Evolutionary conservation across 2,888 invertebrate genomes (phyloP).

Genomic region (Aquatica leii): DNA sequence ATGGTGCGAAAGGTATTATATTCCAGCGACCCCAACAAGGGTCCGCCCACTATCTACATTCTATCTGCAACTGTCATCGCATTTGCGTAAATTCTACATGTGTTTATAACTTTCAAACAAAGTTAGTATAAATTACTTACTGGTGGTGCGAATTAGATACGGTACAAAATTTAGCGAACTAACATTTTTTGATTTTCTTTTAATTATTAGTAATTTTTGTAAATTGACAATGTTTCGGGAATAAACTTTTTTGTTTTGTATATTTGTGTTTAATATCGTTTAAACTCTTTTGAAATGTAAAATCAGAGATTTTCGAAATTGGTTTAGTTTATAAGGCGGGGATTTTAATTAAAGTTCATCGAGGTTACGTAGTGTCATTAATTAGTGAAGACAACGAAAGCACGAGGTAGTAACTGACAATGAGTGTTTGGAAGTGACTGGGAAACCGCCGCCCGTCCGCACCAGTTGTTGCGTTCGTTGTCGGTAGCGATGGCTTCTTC

Average conservation of each 20-base stretch:
- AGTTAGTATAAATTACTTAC: constrained; percentile 45
- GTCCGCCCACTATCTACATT: constrained; percentile 50
- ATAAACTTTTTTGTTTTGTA: not conserved
- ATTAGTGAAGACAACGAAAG: constrained; percentile 37
- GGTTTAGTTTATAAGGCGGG: constrained; percentile 32
- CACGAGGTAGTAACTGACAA: constrained; percentile 33
- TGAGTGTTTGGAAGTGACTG: constrained; percentile 38
- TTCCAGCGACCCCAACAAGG: constrained; percentile 46
- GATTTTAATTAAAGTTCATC: constrained; percentile 39
- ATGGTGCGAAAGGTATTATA: constrained; percentile 35
- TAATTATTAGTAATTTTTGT: constrained; percentile 40
- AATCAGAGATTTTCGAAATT: constrained; percentile 41
- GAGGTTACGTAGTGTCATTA: constrained; percentile 38
- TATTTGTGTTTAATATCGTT: too few relatives aligned
- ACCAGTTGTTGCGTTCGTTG: constrained; percentile 33
- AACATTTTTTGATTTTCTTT: too few relatives aligned
- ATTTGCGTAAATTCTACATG: constrained; percentile 47
- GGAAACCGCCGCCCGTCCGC: constrained; percentile 32
- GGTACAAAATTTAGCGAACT: too few relatives aligned
- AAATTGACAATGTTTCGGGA: not conserved
- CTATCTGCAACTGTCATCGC: constrained; percentile 35
- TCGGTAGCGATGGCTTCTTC: constrained; percentile 33
- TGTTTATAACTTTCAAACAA: constrained; percentile 44
- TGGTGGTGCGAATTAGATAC: constrained; percentile 46
- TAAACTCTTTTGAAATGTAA: not conserved